A percentile compares a stretch with the other conserved stretches of the same genome.
Evolutionary conservation across 2,888 invertebrate genomes (phyloP).

Genomic region (Helleia helle): DNA sequence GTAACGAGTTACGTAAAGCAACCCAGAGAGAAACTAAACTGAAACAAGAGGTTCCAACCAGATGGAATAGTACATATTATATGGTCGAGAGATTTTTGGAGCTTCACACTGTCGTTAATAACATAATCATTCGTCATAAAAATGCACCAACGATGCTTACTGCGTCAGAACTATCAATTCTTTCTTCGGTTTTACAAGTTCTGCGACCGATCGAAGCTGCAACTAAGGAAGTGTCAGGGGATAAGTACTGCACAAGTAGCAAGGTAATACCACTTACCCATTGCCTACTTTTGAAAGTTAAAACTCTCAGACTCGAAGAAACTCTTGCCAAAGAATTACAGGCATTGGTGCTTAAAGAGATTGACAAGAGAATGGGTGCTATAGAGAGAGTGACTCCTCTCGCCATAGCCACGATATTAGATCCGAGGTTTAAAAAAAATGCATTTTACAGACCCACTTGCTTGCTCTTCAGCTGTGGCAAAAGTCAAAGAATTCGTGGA

Average conservation of each 20-base stretch:
- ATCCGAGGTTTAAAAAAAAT: constrained; percentile 15
- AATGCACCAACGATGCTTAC: constrained; percentile 19
- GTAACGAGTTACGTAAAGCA: constrained; percentile 18
- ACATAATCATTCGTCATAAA: constrained; percentile 15
- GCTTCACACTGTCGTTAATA: constrained; percentile 15
- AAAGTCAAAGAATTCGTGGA: constrained; percentile 11
- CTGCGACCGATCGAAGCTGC: constrained; percentile 15
- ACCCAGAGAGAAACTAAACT: constrained; percentile 21
- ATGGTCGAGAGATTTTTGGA: constrained; percentile 20
- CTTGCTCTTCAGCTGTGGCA: constrained; percentile 15
- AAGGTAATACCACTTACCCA: constrained; percentile 12
- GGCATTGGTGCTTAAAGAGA: constrained; percentile 18
- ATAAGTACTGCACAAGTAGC: constrained; percentile 17
- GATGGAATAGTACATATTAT: constrained; percentile 29
- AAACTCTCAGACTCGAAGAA: constrained; percentile 16
- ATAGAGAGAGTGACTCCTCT: constrained; percentile 22
- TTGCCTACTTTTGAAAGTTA: constrained; percentile 15
- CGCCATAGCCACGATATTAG: constrained; percentile 23
- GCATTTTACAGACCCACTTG: constrained; percentile 16
- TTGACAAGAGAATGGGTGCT: constrained; percentile 16
- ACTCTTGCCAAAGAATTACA: constrained; percentile 18
- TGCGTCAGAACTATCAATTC: constrained; percentile 20
- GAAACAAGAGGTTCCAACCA: constrained; percentile 27
- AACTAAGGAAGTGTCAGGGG: constrained; percentile 15
- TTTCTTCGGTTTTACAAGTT: constrained; percentile 16